A percentile compares a stretch with the other conserved stretches of the same genome.
Evolutionary conservation across 2,888 invertebrate genomes (phyloP).

Genomic region (Ochropacha duplaris): DNA sequence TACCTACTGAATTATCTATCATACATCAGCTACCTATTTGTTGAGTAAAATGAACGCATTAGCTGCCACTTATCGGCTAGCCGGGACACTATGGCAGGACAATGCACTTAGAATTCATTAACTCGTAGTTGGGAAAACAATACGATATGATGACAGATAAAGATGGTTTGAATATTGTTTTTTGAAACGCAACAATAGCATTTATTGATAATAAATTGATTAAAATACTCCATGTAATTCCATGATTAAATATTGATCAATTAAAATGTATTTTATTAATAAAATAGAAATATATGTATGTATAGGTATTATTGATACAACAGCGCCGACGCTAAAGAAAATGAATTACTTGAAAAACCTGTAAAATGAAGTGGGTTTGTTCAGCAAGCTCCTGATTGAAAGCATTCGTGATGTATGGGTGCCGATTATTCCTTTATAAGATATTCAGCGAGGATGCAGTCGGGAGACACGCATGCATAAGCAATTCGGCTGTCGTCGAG

Average conservation of each 20-base stretch:
- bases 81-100: slow-evolving; percentile 49
- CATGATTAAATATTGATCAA: too few species aligned
- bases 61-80: slow-evolving; percentile 37
- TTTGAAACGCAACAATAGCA: background rate
- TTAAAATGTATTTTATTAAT: too few species aligned
- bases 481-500: slow-evolving; percentile 61
- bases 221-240: too few species aligned
- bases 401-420: slow-evolving; percentile 37
- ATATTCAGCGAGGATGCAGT: slow-evolving; percentile 64
- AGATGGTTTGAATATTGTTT: slow-evolving; percentile 18
- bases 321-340: too few species aligned
- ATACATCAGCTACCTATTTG: slow-evolving; percentile 14
- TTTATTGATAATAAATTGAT: background rate
- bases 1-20: slow-evolving; percentile 20
- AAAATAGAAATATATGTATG: too few species aligned
- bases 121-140: slow-evolving; percentile 53
- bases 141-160: slow-evolving; percentile 52
- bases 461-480: slow-evolving; percentile 72
- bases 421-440: slow-evolving; percentile 49
- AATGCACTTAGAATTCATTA: slow-evolving; percentile 62
- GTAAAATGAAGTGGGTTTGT: background rate
- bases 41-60: slow-evolving; percentile 28
- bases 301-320: too few species aligned
- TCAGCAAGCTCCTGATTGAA: slow-evolving; percentile 17
- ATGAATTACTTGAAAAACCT: too few species aligned